Percentiles rank a stretch among this genome's conserved stretches.
phyloP scores from a whole-genome alignment of 1,140 invertebrate genomes.

The Conus ventricosus region DNA sequence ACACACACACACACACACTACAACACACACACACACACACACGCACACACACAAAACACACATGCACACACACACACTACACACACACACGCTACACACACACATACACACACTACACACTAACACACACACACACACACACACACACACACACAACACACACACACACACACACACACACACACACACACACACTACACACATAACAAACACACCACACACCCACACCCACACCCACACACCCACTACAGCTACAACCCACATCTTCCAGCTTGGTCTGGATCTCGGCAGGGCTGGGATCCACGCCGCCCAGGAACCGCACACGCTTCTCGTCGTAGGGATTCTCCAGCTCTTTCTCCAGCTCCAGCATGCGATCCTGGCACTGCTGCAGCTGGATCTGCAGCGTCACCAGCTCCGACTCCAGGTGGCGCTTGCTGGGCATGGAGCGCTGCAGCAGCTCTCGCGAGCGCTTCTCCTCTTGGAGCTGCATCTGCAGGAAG shows the following conservation, averaged over 20 bases:
- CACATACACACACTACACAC: neutral
- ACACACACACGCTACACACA: no score
- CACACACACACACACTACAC: neutral
- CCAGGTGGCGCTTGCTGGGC: constrained; percentile 66
- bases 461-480: constrained; percentile 65
- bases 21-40: neutral
- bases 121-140: neutral
- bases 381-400: constrained; percentile 73
- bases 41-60: neutral
- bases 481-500: constrained; percentile 69
- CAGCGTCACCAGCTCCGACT: constrained; percentile 69
- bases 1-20: neutral
- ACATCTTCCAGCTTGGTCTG: constrained; percentile 73
- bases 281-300: constrained; percentile 67
- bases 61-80: no score
- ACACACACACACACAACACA: neutral
- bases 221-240: neutral
- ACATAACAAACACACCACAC: neutral
- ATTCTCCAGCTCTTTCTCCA: constrained; percentile 73
- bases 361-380: constrained; percentile 72
- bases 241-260: constrained; percentile 23
- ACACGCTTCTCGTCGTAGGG: constrained; percentile 70
- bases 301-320: constrained; percentile 69
- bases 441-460: constrained; percentile 66
- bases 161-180: neutral